Percentiles rank a stretch among this genome's conserved stretches.
Conservation (phyloP, 2,113 vertebrate species). For the Osmerus mordax region DNA sequence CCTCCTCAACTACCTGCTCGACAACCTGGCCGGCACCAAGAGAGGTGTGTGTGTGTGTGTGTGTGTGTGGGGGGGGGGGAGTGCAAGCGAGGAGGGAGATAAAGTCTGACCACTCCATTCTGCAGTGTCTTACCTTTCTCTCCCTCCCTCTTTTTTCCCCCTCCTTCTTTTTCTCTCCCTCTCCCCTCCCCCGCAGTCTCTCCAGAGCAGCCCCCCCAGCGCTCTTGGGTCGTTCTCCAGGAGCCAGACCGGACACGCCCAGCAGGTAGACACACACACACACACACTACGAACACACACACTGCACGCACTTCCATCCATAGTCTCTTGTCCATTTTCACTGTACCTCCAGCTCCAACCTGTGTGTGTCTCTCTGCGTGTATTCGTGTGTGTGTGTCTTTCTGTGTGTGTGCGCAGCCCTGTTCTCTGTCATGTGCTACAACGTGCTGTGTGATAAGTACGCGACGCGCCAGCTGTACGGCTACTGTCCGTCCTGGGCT, state of each 20-base stretch:
- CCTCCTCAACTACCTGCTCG: conserved; percentile 97
- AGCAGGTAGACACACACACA: conserved; percentile 69
- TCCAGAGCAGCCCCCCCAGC: conserved; percentile 90
- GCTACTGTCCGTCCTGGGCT: conserved; percentile 97
- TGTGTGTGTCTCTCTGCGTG: background rate
- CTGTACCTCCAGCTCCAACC: background rate
- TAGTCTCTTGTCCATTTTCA: background rate
- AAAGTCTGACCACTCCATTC: too few species aligned
- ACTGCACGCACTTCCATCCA: background rate
- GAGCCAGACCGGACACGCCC: conserved; percentile 90
- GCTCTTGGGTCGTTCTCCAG: conserved; percentile 94
- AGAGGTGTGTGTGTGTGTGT: conserved; percentile 80
- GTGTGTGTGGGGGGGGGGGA: background rate
- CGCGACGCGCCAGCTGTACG: conserved; percentile 94
- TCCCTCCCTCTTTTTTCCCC: background rate
- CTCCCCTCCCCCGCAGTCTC: conserved; percentile 71
- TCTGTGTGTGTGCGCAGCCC: conserved; percentile 66
- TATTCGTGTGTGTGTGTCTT: background rate
- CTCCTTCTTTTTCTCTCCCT: conserved; percentile 20
- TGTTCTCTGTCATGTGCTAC: conserved; percentile 99
- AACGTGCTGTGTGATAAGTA: conserved; percentile 98
- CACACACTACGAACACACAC: background rate
- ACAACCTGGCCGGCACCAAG: conserved; percentile 98
- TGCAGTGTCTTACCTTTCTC: background rate
- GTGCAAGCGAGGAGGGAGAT: background rate